These are phyloP conservation scores for Platycnemis pennipes DNA, from an alignment of 2,888 invertebrate species.

Conservation along the genomic window DNA sequence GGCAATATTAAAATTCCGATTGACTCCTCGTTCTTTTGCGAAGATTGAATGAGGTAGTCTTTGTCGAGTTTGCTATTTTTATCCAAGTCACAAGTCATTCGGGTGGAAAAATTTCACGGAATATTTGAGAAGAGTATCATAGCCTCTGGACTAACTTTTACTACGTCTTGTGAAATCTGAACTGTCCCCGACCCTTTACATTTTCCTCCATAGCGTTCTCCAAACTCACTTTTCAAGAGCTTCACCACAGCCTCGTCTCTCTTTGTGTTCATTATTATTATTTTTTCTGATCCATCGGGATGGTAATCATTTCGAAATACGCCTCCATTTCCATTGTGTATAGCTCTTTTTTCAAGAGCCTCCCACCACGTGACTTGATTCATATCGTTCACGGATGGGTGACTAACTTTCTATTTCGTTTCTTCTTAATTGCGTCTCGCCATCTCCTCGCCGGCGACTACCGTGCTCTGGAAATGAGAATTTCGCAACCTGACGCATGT, in stretches of 20 bases:
- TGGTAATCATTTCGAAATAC: not conserved
- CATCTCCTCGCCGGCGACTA: not conserved
- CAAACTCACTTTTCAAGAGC: not conserved
- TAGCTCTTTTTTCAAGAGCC: not conserved
- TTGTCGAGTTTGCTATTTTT: not conserved
- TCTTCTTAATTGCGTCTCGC: slow-evolving; percentile 17
- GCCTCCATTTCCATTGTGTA: not conserved
- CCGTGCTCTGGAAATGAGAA: not conserved
- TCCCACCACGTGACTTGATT: slow-evolving; percentile 47
- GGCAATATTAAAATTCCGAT: not conserved
- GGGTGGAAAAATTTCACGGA: not conserved
- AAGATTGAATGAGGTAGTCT: too few species aligned
- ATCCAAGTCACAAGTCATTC: not conserved
- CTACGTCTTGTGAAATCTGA: not conserved
- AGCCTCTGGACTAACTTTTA: not conserved
- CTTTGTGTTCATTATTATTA: not conserved
- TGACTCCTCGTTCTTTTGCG: not conserved
- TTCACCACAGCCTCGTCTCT: not conserved
- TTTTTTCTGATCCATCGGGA: not conserved
- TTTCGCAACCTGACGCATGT: slow-evolving; percentile 26
- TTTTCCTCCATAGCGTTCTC: not conserved
- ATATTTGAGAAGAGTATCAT: not conserved
- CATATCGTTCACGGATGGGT: slow-evolving; percentile 64
- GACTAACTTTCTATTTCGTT: slow-evolving; percentile 60
- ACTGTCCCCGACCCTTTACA: not conserved